phyloP scores from a whole-genome alignment of 2,888 invertebrate genomes.

The Aspidiotus destructor region DNA sequence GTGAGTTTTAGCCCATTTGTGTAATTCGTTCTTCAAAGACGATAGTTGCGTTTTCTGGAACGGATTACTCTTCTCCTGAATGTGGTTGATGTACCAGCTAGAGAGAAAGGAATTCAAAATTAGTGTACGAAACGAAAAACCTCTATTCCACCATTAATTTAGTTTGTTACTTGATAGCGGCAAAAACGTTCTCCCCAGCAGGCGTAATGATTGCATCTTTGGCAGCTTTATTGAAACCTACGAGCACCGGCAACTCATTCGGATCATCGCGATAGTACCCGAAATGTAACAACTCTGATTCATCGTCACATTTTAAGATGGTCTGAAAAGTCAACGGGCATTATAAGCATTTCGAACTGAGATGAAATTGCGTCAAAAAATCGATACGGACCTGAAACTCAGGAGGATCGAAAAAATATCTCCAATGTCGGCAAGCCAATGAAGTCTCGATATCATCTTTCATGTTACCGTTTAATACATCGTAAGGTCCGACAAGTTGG shows the following conservation, averaged over 20 bases:
- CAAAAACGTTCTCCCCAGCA: slow-evolving; percentile 70
- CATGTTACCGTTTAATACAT: slow-evolving; percentile 61
- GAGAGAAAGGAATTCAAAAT: not conserved
- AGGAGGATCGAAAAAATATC: slow-evolving; percentile 88
- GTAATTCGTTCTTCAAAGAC: slow-evolving; percentile 53
- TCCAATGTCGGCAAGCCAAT: slow-evolving; percentile 58
- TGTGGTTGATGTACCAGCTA: slow-evolving; percentile 49
- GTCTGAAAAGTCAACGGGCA: slow-evolving; percentile 45
- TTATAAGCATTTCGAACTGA: slow-evolving; percentile 8
- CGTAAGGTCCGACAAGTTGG: slow-evolving; percentile 76
- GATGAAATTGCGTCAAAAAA: not conserved
- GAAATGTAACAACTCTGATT: slow-evolving; percentile 65
- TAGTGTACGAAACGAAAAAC: not conserved
- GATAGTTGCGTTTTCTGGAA: slow-evolving; percentile 54
- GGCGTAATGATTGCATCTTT: slow-evolving; percentile 60
- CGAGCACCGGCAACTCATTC: slow-evolving; percentile 59
- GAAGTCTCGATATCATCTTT: slow-evolving; percentile 47
- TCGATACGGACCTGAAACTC: slow-evolving; percentile 63
- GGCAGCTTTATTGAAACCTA: slow-evolving; percentile 64
- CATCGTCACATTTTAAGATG: slow-evolving; percentile 54
- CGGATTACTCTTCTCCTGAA: slow-evolving; percentile 46
- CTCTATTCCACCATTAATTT: no score
- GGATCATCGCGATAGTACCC: slow-evolving; percentile 85
- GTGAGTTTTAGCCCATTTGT: slow-evolving; percentile 53
- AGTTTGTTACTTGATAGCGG: slow-evolving; percentile 59